These are phyloP conservation scores for Gulo gulo DNA, from an alignment of 2,113 vertebrate genomes.

Conservation along the genomic window DNA sequence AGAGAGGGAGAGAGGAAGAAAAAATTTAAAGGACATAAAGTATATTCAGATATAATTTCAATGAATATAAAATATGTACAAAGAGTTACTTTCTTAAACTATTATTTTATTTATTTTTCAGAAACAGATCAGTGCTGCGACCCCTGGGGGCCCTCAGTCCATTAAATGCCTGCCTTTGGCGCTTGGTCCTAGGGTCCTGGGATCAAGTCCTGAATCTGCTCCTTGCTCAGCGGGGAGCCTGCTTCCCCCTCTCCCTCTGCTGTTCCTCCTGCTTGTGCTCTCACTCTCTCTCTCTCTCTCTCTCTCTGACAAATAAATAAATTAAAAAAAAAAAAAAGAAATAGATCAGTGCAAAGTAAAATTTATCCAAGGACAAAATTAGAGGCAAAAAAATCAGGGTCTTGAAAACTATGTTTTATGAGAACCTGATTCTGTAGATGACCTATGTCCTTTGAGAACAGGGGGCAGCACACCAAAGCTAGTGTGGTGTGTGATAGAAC, in stretches of 20 bases:
- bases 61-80: neutral
- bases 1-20: neutral
- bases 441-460: neutral
- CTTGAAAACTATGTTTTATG: neutral
- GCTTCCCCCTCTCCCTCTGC: neutral
- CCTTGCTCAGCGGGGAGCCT: neutral
- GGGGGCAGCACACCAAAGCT: neutral
- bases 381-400: neutral
- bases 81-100: neutral
- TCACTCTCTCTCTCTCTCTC: too few species aligned
- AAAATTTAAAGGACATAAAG: neutral
- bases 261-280: neutral
- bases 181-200: neutral
- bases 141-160: neutral
- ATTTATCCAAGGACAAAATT: neutral
- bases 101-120: neutral
- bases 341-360: neutral
- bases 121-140: neutral
- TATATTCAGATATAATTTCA: neutral
- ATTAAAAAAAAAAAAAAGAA: neutral
- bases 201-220: neutral
- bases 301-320: too few species aligned
- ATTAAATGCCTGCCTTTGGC: neutral
- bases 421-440: neutral
- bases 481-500: rapidly evolving